phyloP scores from a whole-genome alignment of 2,113 vertebrate genomes.

The Ptyas mucosa region DNA sequence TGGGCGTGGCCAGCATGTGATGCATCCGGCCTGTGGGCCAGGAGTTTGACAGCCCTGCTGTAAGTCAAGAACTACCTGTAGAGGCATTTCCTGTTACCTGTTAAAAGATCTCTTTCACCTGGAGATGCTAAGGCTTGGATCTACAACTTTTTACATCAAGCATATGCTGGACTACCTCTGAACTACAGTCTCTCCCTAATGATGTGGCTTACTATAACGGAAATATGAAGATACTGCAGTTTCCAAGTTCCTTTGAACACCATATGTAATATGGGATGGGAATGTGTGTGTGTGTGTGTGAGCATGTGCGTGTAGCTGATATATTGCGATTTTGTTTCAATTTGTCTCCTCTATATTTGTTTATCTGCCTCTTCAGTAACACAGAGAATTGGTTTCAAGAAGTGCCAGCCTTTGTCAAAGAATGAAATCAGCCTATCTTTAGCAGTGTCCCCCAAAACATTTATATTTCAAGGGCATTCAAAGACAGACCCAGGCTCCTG shows the following conservation, averaged over 20 bases:
- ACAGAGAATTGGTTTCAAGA: slow-evolving; percentile 13
- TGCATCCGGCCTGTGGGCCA: too few relatives aligned
- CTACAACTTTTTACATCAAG: not conserved
- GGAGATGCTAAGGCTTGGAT: not conserved
- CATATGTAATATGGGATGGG: not conserved
- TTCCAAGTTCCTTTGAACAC: not conserved
- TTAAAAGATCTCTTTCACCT: not conserved
- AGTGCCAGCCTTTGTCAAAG: not conserved
- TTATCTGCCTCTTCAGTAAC: not conserved
- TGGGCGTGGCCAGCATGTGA: too few relatives aligned
- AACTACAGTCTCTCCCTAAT: not conserved
- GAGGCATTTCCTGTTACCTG: not conserved
- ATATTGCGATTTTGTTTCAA: not conserved
- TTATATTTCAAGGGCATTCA: not conserved
- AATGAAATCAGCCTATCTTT: slow-evolving; percentile 8
- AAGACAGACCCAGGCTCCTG: not conserved
- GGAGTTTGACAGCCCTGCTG: too few relatives aligned
- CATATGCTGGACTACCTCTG: not conserved
- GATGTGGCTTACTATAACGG: not conserved
- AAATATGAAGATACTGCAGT: not conserved
- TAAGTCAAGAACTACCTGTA: not conserved
- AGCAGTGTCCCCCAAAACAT: not conserved
- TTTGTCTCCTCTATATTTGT: not conserved
- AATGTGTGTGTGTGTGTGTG: not conserved
- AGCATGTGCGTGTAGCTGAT: not conserved